Evolutionary conservation across 2,888 invertebrate species (phyloP).

Genomic region (Melanophora roralis): DNA sequence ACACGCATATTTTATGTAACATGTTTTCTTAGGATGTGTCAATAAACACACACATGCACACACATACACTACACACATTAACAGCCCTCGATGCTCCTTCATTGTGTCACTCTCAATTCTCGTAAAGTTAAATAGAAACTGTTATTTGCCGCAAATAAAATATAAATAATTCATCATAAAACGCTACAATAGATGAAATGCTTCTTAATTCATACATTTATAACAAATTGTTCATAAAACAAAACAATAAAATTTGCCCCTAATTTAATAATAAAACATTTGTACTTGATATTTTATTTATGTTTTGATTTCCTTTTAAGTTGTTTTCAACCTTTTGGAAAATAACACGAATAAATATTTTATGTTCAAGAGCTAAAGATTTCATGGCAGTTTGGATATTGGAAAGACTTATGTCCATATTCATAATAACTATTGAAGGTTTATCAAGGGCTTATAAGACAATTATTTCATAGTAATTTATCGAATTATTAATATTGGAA

Average conservation of each 20-base stretch:
- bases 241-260: constrained; percentile 12
- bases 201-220: not conserved
- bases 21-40: not conserved
- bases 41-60: no score
- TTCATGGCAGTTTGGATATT: no score
- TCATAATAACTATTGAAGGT: no score
- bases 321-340: constrained; percentile 8
- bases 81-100: not conserved
- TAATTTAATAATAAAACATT: constrained; percentile 1
- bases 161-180: constrained; percentile 20
- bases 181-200: not conserved
- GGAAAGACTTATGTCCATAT: no score
- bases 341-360: constrained; percentile 5
- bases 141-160: not conserved
- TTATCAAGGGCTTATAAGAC: no score
- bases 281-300: not conserved
- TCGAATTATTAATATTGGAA: no score
- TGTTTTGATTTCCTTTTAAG: not conserved
- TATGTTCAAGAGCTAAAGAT: no score
- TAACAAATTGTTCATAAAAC: constrained; percentile 24
- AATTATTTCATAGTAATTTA: no score
- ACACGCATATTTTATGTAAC: not conserved
- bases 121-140: not conserved
- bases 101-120: not conserved
- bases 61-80: not conserved